phyloP scores from a whole-genome alignment of 2,888 invertebrate genomes.

The Thysanoteuthis rhombus region DNA sequence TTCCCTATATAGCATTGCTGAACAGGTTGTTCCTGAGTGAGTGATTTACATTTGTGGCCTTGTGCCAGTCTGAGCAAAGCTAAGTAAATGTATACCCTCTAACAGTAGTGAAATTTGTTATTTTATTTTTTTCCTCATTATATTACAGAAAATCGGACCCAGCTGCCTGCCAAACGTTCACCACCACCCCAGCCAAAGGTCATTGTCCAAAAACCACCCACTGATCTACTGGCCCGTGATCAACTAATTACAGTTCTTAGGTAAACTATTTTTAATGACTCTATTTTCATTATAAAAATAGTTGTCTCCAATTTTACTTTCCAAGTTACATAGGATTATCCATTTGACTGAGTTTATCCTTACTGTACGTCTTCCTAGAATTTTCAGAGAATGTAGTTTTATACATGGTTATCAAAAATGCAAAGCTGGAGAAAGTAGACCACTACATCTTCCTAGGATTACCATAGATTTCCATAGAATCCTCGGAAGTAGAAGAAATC shows the following conservation, averaged over 20 bases:
- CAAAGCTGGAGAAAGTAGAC: too few relatives aligned
- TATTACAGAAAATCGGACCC: conserved; percentile 44
- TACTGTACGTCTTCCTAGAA: too few relatives aligned
- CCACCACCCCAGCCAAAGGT: conserved; percentile 64
- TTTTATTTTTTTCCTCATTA: conserved; percentile 41
- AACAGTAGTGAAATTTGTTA: background rate
- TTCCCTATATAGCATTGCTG: too few relatives aligned
- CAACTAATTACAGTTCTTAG: conserved; percentile 58
- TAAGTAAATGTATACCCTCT: too few relatives aligned
- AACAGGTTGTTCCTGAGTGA: background rate
- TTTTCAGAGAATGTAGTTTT: too few relatives aligned
- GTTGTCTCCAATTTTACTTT: background rate
- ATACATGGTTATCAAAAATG: too few relatives aligned
- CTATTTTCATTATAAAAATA: background rate
- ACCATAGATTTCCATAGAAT: too few relatives aligned
- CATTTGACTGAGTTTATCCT: too few relatives aligned
- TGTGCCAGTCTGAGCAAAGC: too few relatives aligned
- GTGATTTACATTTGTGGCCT: background rate
- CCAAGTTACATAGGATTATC: background rate
- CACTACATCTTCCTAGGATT: too few relatives aligned
- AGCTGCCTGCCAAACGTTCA: conserved; percentile 46
- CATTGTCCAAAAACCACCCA: conserved; percentile 60
- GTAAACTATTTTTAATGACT: conserved; percentile 38
- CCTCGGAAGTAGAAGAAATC: too few relatives aligned
- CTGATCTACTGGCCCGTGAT: conserved; percentile 61